Base-by-base conservation (phyloP, 2,888 invertebrate genomes). In the Drosophila infuscata region DNA sequence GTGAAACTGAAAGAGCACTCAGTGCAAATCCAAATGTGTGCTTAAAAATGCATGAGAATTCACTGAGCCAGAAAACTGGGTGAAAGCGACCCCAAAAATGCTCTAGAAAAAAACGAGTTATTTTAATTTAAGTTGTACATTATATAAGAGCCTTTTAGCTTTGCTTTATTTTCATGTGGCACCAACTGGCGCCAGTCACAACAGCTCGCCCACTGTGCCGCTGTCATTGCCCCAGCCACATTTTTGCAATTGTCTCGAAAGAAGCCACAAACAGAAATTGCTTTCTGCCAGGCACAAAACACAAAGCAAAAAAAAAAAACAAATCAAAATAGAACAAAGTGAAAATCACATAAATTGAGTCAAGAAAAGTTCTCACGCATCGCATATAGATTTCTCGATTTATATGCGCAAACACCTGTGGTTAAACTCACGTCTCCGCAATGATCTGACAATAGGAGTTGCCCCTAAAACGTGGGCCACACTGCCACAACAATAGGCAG, bases 11-110 rank as follows among this genome's bases (percentile, higher is more conserved):
- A 66, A 67, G 12, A 69, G 70, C 73, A 68, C 71, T 77, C 63
- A 65, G 68, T 70, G 83, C 70, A 75, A 76, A 72, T 75, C 70
- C 83, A 74, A 71, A 73, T 77, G 79, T 74, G 69, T 70, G 71
- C 66, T 86, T 71, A 89, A 89, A 86, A 82, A 89, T 86, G 76
- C 85, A 86, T 89, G 82, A 81, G 74, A 71, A 76, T 51, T 72
- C 80, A 77, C 67, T 77, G 65, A 58, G 70, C 66, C 52, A 82
- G 78, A 84, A 84, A 81, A 76, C 73, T 79, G 69, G 73, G 77
- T 70, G 69, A 79, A 64, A 63, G 72, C 66, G 46, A 35, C 49
- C 51, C n/a, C 49, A 43, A n/a, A 70, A 48, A 52, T 57, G 49
- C 25, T 51, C 57, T 33, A 56, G 51, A 43, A 46, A 54, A 54